Conservation (phyloP, 2,888 invertebrate species). For the Xestia rhomboidea region DNA sequence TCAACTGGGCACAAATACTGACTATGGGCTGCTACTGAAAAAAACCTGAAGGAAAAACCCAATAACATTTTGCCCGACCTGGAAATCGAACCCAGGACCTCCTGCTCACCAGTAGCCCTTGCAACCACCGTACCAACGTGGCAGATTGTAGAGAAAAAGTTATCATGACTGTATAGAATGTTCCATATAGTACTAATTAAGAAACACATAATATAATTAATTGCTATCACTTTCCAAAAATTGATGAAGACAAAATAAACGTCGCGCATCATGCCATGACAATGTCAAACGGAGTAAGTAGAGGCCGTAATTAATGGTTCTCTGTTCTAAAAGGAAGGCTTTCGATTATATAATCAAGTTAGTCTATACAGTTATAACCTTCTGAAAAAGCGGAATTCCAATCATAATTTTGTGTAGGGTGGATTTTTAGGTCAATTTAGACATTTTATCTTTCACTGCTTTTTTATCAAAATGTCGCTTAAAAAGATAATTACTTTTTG, state of each 20-base stretch:
- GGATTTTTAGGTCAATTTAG: not conserved
- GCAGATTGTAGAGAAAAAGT: not conserved
- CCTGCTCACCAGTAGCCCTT: not conserved
- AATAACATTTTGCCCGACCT: not conserved
- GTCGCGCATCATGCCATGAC: conserved; percentile 29
- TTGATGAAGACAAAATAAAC: conserved; percentile 57
- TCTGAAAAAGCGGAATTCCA: not conserved
- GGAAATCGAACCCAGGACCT: not conserved
- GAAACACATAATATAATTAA: conserved; percentile 39
- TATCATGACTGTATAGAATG: not conserved
- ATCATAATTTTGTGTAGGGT: not conserved
- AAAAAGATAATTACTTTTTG: conserved; percentile 1
- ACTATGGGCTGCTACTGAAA: not conserved
- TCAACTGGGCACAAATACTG: not conserved
- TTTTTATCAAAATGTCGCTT: not conserved
- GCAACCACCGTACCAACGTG: not conserved
- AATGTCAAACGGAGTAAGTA: conserved; percentile 51
- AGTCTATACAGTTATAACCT: not conserved
- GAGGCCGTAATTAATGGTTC: conserved; percentile 55
- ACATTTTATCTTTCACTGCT: not conserved
- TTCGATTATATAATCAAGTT: conserved; percentile 22
- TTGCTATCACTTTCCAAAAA: conserved; percentile 48
- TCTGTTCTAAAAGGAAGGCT: conserved; percentile 7
- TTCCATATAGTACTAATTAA: not conserved
- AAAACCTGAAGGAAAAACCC: not conserved